Conservation (phyloP, 2,797 vertebrate genomes). For the Sebastes trivittatus region DNA sequence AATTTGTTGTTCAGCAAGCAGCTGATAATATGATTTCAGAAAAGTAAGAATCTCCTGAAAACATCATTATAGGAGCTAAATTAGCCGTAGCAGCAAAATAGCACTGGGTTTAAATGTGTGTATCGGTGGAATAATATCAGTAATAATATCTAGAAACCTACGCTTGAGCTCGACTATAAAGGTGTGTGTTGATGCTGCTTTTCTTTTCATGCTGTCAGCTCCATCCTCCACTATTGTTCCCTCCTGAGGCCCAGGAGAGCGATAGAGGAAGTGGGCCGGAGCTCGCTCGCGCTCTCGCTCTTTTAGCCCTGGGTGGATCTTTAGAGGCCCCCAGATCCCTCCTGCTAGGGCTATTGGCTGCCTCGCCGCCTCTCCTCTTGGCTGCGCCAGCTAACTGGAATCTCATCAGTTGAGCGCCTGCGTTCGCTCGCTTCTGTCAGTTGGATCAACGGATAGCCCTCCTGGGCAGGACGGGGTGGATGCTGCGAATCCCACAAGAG, state of each 20-base stretch:
- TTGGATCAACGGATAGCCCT: conserved; percentile 50
- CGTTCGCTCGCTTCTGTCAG: conserved; percentile 47
- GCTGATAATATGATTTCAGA: not conserved
- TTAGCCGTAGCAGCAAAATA: not conserved
- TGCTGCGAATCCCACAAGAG: conserved; percentile 45
- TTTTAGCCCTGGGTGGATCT: conserved; percentile 58
- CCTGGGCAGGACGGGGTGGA: conserved; percentile 51
- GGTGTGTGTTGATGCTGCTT: not conserved
- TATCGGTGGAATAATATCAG: not conserved
- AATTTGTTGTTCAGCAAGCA: not conserved
- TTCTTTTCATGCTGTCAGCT: conserved; percentile 18
- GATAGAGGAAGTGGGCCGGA: conserved; percentile 45
- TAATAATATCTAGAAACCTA: not conserved
- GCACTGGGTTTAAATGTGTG: not conserved
- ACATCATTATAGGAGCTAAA: not conserved
- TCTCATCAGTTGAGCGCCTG: conserved; percentile 56
- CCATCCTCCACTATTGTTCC: conserved; percentile 32
- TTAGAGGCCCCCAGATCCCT: conserved; percentile 62
- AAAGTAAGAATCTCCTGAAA: not conserved
- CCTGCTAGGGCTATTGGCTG: conserved; percentile 59
- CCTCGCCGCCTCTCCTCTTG: conserved; percentile 51
- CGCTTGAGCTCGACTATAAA: not conserved
- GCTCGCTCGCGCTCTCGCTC: conserved; percentile 29
- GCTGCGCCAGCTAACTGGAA: conserved; percentile 62
- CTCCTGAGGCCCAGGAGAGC: conserved; percentile 50